These are phyloP conservation scores for Acromyrmex charruanus DNA, from an alignment of 1,140 invertebrate species.

Conservation along the genomic window DNA sequence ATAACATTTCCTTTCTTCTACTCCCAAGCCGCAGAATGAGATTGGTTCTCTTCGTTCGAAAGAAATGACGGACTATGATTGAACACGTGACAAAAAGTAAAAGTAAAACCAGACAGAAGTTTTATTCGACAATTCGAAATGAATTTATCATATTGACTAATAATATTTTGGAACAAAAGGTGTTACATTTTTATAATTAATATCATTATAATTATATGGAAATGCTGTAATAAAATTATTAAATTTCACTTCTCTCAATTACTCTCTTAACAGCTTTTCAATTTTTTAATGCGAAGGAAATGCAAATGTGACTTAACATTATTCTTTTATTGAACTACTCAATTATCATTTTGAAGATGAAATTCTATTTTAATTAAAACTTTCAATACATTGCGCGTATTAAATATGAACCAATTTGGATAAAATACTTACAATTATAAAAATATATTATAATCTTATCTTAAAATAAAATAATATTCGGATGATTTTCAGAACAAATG, in stretches of 20 bases:
- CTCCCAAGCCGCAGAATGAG: conserved; percentile 27
- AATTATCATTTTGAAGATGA: not conserved
- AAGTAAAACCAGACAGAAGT: not conserved
- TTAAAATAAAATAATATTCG: not conserved
- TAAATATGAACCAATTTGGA: not conserved
- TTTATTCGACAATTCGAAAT: conserved; percentile 32
- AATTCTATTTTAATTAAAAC: conserved; percentile 1
- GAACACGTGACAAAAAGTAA: conserved; percentile 41
- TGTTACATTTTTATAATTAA: conserved; percentile 2
- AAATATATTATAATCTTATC: not conserved
- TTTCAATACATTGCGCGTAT: not conserved
- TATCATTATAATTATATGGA: not conserved
- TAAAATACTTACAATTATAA: not conserved
- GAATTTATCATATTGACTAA: conserved; percentile 15
- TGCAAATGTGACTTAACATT: not conserved
- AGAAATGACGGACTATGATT: conserved; percentile 47
- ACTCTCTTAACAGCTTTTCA: not conserved
- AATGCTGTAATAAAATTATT: not conserved
- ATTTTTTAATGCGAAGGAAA: not conserved
- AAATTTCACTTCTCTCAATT: not conserved
- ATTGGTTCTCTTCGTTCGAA: conserved; percentile 32
- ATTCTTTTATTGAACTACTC: not conserved
- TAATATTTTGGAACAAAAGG: conserved; percentile 10
- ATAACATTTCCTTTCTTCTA: conserved; percentile 40
- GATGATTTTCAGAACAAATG: not conserved